A percentile compares a stretch with the other conserved stretches of the same genome.
Evolutionary conservation across 2,797 vertebrate genomes (phyloP).

Genomic region (Hylomyscus alleni): DNA sequence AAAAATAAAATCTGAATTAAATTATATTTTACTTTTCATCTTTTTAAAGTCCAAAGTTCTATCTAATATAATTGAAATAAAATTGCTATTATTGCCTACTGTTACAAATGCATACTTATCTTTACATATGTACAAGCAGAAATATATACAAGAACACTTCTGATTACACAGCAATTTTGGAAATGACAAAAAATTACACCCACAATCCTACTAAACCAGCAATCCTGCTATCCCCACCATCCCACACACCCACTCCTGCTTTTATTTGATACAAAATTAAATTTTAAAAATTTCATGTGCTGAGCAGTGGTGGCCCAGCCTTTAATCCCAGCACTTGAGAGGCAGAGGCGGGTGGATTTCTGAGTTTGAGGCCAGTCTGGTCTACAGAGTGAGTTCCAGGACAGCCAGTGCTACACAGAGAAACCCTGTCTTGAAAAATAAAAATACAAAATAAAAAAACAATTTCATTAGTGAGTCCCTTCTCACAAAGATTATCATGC

Average conservation of each 20-base stretch:
- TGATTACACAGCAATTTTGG: background rate
- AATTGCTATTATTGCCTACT: constrained; percentile 21
- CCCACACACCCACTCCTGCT: background rate
- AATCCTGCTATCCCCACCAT: background rate
- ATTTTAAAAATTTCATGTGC: constrained; percentile 59
- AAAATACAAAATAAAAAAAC: background rate
- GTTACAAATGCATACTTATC: background rate
- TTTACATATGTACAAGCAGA: background rate
- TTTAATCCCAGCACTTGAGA: too few species aligned
- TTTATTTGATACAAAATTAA: constrained; percentile 55
- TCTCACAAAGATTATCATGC: constrained; percentile 1
- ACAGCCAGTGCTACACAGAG: too few species aligned
- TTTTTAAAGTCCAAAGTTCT: constrained; percentile 32
- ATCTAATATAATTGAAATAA: constrained; percentile 44
- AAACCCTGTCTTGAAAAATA: too few species aligned
- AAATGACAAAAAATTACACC: background rate
- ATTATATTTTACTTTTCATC: constrained; percentile 56
- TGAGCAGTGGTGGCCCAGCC: too few species aligned
- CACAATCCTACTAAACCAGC: background rate
- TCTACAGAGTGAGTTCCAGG: too few species aligned
- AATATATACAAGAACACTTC: background rate
- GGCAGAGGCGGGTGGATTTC: too few species aligned
- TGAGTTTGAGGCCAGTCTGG: too few species aligned
- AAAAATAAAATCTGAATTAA: constrained; percentile 55
- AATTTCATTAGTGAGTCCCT: constrained; percentile 55